These are phyloP conservation scores for Albula goreensis DNA, from an alignment of 2,113 vertebrate genomes.

Conservation along the genomic window DNA sequence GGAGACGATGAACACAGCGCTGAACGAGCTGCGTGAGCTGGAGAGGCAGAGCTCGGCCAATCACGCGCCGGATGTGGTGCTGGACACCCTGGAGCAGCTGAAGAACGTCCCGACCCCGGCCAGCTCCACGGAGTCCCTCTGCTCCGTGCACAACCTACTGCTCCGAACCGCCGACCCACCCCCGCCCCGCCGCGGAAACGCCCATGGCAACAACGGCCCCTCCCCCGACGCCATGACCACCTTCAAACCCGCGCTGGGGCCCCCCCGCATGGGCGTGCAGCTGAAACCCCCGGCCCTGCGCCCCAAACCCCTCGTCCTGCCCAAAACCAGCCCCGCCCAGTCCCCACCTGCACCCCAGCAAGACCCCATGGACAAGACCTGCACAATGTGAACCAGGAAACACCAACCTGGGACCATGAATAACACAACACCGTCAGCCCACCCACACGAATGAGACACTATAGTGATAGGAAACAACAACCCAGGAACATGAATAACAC, in stretches of 20 bases:
- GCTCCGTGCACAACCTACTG: slow-evolving; percentile 79
- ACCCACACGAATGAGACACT: too few species aligned
- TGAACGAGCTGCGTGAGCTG: slow-evolving; percentile 94
- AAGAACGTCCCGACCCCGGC: slow-evolving; percentile 74
- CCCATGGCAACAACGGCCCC: slow-evolving; percentile 79
- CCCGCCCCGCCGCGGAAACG: slow-evolving; percentile 70
- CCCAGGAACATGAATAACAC: not conserved
- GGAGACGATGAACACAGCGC: slow-evolving; percentile 95
- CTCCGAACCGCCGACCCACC: slow-evolving; percentile 80
- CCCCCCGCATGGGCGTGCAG: slow-evolving; percentile 94
- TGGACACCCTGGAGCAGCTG: slow-evolving; percentile 94
- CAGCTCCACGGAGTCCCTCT: slow-evolving; percentile 81
- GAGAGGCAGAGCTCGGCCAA: slow-evolving; percentile 94
- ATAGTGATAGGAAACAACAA: not conserved
- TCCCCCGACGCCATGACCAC: slow-evolving; percentile 93
- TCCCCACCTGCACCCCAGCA: slow-evolving; percentile 79
- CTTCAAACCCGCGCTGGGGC: slow-evolving; percentile 85
- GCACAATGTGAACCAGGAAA: slow-evolving; percentile 83
- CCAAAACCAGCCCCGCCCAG: slow-evolving; percentile 81
- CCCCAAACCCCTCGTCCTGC: slow-evolving; percentile 92
- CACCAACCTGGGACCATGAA: not conserved
- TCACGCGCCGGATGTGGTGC: slow-evolving; percentile 91
- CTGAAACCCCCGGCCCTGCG: slow-evolving; percentile 91
- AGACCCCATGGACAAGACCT: slow-evolving; percentile 91
- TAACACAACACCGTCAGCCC: not conserved